Conservation (phyloP, 2,113 vertebrate genomes). For the Shinisaurus crocodilurus region DNA sequence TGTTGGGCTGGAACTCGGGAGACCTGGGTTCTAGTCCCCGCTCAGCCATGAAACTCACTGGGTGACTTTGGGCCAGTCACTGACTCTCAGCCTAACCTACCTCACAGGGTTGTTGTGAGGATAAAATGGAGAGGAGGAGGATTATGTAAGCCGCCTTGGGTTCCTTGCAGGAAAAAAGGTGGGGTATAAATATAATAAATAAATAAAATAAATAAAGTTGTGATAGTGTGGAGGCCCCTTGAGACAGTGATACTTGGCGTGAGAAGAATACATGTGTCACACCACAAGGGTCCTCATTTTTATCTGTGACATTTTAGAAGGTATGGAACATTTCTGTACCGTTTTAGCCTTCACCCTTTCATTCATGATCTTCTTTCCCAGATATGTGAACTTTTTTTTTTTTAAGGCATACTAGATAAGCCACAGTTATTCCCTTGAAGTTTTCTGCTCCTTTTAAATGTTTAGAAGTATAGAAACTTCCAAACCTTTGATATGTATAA, state of each 20-base stretch:
- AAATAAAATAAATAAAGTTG: no score
- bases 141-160: no score
- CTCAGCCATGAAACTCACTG: no score
- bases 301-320: background rate
- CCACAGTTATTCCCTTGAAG: background rate
- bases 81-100: no score
- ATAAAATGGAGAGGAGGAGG: no score
- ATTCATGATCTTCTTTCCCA: background rate
- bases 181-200: no score
- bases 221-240: no score
- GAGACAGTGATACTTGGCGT: background rate
- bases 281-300: background rate
- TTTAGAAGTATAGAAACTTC: background rate
- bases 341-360: constrained; percentile 12
- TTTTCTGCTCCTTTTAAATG: background rate
- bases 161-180: no score
- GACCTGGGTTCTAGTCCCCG: no score
- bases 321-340: background rate
- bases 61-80: no score
- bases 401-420: background rate
- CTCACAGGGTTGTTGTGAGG: no score
- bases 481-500: background rate
- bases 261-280: background rate
- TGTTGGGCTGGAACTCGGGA: no score
- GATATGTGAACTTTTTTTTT: constrained; percentile 1